Base-by-base conservation (phyloP, 1,140 invertebrate genomes). In the Drosophila punjabiensis region DNA sequence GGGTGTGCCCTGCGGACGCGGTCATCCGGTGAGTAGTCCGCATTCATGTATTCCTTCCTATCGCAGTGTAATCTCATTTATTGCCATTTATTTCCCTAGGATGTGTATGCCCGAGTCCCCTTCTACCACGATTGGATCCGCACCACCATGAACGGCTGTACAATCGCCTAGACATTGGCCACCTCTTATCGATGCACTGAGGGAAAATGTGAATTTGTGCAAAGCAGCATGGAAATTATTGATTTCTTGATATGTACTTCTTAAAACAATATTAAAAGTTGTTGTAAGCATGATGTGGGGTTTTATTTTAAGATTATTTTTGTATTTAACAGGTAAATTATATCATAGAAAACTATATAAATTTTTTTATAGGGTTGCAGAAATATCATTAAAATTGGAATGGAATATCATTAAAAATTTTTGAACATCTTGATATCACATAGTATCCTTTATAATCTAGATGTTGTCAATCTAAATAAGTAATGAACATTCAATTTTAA, bases 1-100 rank as follows among this genome's bases (percentile, higher is more conserved):
- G 90, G 95, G 95, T 35, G 88, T 93, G 13, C 94, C 95, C n/a
- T 95, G 95, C 68, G 95, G 93, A 6, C 75, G 43, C n/a, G 94
- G 93, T 45, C 92, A 89, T 56, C 94, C 94, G 24, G 76, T 79
- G 32, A 77, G 63, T 56, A 32, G 5, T 33, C 0, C 14, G 2
- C 10, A 30, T 32, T 8, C 5, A 39, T 24, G 33, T 28, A 7
- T 58, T 0, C 33, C 32, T 9, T 6, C 14, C 20, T 33, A 43
- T 18, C 4, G 7, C 5, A 16, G 0, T 16, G 13, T 52, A 3
- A 24, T 37, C n/a, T 48, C 48, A 30, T 74, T 74, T n/a, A 61
- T 68, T n/a, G 20, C 33, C 47, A 14, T 33, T 30, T 55, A 28
- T 58, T 18, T 43, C 32, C 28, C n/a, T 47, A 79, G 76, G 95